Percentiles rank a stretch among this genome's conserved stretches.
phyloP scores from a whole-genome alignment of 2,797 vertebrate species.

The Pogonophryne albipinna region DNA sequence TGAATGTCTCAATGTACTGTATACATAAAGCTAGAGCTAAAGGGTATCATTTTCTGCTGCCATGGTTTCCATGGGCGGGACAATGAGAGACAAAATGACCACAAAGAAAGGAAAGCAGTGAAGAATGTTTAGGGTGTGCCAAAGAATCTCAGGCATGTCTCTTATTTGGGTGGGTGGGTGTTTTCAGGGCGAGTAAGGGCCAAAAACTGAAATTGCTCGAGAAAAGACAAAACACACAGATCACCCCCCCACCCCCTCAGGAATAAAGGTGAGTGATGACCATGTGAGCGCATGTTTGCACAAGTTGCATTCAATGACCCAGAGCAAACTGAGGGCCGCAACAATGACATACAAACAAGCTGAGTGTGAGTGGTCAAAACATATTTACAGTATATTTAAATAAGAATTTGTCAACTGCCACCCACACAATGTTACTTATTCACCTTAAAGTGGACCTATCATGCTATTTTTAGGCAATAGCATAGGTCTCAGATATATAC shows the following conservation, averaged over 20 bases:
- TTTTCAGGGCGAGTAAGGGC: conserved; percentile 45
- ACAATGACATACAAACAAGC: conserved; percentile 22
- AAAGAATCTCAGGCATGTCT: conserved; percentile 85
- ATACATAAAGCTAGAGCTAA: conserved; percentile 35
- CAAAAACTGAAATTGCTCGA: conserved; percentile 56
- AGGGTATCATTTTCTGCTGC: conserved; percentile 59
- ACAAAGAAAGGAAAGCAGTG: conserved; percentile 70
- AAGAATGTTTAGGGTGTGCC: conserved; percentile 81
- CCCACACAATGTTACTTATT: conserved; percentile 1
- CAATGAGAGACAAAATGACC: conserved; percentile 53
- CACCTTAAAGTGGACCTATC: not conserved
- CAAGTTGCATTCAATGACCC: conserved; percentile 28
- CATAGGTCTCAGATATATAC: too few species aligned
- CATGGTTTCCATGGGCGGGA: conserved; percentile 51
- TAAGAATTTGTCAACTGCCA: conserved; percentile 21
- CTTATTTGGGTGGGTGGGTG: conserved; percentile 50
- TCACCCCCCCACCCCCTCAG: conserved; percentile 5
- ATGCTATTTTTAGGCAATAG: too few species aligned
- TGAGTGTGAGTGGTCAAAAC: conserved; percentile 6
- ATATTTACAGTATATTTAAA: not conserved
- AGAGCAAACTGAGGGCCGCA: conserved; percentile 24
- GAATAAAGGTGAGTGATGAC: conserved; percentile 34
- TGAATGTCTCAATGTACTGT: conserved; percentile 12
- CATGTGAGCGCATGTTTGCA: conserved; percentile 25
- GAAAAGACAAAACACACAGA: conserved; percentile 31